Conservation (phyloP, 2,113 vertebrate species). For the Lipotes vexillifer region DNA sequence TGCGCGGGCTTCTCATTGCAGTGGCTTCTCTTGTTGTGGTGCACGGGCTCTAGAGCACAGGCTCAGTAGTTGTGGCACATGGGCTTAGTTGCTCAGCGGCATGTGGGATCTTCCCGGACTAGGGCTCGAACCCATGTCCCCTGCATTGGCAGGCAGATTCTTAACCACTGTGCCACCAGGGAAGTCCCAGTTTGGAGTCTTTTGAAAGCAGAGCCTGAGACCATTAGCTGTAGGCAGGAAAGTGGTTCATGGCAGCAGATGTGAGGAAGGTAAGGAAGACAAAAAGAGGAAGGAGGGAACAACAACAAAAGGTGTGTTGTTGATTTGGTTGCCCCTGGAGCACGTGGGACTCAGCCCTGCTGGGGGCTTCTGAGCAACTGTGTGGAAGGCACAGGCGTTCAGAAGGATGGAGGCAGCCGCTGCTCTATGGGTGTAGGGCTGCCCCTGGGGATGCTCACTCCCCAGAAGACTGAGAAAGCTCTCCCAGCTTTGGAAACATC, state of each 20-base stretch:
- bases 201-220: not conserved
- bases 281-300: not conserved
- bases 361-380: not conserved
- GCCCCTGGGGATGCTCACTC: not conserved
- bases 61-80: rapidly evolving
- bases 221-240: not conserved
- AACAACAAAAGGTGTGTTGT: rapidly evolving
- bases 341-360: not conserved
- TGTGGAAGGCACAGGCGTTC: too few species aligned
- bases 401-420: not conserved
- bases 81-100: too few species aligned
- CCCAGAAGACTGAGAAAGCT: not conserved
- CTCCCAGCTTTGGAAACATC: not conserved
- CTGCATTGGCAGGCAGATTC: too few species aligned
- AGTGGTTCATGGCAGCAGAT: not conserved
- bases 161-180: too few species aligned
- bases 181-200: too few species aligned
- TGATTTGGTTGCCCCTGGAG: not conserved
- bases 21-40: rapidly evolving
- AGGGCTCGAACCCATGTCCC: too few species aligned
- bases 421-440: not conserved
- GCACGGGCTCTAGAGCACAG: too few species aligned
- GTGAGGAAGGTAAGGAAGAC: not conserved
- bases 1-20: rapidly evolving
- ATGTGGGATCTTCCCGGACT: too few species aligned